Conservation (phyloP, 2,113 vertebrate species). For the Turdus rufiventris region DNA sequence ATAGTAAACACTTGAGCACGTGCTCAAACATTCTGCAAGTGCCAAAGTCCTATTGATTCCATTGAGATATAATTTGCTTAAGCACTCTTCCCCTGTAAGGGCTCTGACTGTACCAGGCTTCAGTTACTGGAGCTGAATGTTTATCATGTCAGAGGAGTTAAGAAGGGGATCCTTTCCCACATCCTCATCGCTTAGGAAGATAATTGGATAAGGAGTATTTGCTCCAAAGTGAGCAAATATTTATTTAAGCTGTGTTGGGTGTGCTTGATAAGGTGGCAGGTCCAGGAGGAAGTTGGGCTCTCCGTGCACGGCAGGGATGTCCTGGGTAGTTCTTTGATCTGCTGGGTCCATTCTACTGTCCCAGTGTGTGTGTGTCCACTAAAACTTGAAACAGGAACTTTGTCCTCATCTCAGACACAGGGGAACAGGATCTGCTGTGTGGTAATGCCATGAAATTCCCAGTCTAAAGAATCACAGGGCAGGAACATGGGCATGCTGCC, state of each 20-base stretch:
- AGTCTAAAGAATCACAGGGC: not conserved
- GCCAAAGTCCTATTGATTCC: constrained; percentile 43
- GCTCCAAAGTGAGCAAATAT: not conserved
- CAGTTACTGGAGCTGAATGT: not conserved
- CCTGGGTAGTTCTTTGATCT: not conserved
- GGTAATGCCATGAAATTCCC: not conserved
- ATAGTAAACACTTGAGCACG: constrained; percentile 56
- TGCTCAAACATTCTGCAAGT: constrained; percentile 43
- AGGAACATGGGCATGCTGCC: not conserved
- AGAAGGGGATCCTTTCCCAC: not conserved
- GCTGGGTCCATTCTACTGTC: not conserved
- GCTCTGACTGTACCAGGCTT: not conserved
- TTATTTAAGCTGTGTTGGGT: not conserved
- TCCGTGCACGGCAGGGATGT: not conserved
- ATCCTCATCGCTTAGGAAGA: not conserved
- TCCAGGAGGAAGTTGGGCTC: not conserved
- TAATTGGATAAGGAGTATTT: not conserved
- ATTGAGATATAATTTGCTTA: constrained; percentile 42
- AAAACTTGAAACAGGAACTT: not conserved
- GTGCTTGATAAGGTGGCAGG: not conserved
- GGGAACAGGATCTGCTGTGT: not conserved
- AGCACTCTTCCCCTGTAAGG: not conserved
- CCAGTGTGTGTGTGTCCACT: rapidly evolving
- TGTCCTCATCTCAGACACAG: not conserved
- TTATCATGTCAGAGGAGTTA: not conserved